Conservation (phyloP, 2,888 invertebrate species). For the Agonopterix arenella region DNA sequence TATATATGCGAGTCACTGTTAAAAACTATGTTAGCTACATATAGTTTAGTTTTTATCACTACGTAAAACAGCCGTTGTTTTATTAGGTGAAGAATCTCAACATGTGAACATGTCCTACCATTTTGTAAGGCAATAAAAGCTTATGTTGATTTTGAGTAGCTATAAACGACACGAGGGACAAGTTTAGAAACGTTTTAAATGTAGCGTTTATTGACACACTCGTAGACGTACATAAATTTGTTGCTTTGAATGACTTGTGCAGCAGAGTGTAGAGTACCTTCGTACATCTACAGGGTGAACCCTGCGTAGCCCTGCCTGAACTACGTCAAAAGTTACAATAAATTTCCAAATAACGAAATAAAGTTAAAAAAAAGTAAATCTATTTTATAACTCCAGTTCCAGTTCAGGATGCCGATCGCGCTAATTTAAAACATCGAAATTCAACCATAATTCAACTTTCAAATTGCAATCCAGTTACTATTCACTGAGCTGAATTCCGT, state of each 20-base stretch:
- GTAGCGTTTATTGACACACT: slow-evolving; percentile 7
- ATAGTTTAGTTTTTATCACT: neutral
- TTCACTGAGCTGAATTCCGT: neutral
- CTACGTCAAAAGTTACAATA: no score
- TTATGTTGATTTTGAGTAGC: slow-evolving; percentile 5
- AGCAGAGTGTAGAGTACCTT: slow-evolving; percentile 40
- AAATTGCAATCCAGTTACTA: neutral
- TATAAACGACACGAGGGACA: slow-evolving; percentile 5
- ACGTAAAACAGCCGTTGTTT: slow-evolving; percentile 8
- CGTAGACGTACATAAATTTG: slow-evolving; percentile 8
- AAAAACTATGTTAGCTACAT: neutral
- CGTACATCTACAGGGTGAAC: slow-evolving; percentile 12
- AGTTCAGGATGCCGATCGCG: no score
- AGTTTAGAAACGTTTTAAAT: slow-evolving; percentile 4
- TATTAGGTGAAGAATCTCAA: slow-evolving; percentile 3
- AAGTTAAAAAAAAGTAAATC: no score
- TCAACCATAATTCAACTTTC: no score
- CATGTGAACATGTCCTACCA: slow-evolving; percentile 5
- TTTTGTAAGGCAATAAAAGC: slow-evolving; percentile 6
- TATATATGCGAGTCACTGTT: no score
- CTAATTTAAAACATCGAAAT: no score
- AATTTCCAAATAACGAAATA: no score
- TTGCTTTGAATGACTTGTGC: slow-evolving; percentile 17
- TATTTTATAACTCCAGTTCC: no score
- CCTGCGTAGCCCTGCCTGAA: no score